Evolutionary conservation across 2,797 vertebrate genomes (phyloP).

Genomic region (Tapirus indicus): DNA sequence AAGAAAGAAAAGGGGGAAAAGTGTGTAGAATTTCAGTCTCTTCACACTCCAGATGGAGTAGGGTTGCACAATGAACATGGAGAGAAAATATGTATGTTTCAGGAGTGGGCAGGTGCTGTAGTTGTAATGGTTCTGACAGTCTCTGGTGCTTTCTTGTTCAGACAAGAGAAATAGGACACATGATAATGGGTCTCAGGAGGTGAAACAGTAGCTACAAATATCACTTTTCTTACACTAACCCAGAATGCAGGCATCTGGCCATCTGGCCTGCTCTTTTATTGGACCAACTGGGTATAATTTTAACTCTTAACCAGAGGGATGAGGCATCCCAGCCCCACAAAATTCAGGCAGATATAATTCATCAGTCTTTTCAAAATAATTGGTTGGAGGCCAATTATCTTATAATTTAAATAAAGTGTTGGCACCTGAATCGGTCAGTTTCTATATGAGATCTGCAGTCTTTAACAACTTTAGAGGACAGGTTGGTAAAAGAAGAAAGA

Average conservation of each 20-base stretch:
- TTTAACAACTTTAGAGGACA: neutral
- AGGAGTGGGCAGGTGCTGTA: too few relatives aligned
- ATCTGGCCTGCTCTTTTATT: neutral
- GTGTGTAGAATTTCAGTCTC: neutral
- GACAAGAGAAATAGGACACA: neutral
- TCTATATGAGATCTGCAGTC: neutral
- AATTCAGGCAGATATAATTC: neutral
- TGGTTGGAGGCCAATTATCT: neutral
- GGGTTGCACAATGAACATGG: neutral
- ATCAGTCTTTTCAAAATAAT: neutral
- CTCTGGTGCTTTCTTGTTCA: neutral
- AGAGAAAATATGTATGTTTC: neutral
- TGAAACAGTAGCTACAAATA: neutral
- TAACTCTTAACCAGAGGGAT: conserved; percentile 11
- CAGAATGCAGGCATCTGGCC: neutral
- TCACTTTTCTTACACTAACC: neutral
- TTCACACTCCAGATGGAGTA: neutral
- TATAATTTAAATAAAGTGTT: neutral
- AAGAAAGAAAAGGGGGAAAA: neutral
- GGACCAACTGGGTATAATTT: neutral
- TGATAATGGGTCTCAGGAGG: neutral
- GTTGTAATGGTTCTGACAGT: neutral
- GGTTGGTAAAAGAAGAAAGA: neutral
- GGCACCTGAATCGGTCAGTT: neutral
- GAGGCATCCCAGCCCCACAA: neutral